Percentiles rank a stretch among this genome's conserved stretches.
Evolutionary conservation across 1,140 invertebrate species (phyloP).

Genomic region (Lepeophtheirus salmonis): DNA sequence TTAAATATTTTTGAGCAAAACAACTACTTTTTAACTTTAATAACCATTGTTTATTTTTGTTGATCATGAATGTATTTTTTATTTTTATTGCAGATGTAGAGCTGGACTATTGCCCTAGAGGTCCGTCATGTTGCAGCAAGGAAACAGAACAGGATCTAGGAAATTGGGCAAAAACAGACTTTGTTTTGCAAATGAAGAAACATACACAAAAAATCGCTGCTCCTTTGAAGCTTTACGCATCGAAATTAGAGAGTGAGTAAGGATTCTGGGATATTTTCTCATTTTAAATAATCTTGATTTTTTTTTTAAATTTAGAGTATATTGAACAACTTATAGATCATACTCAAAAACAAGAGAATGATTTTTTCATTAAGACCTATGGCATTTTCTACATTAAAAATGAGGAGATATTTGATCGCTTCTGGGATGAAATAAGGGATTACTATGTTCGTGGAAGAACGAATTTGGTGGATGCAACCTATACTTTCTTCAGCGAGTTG

Average conservation of each 20-base stretch:
- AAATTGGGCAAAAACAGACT: conserved; percentile 1
- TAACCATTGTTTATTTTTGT: not conserved
- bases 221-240: not conserved
- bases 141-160: conserved; percentile 8
- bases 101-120: conserved; percentile 9
- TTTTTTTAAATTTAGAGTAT: conserved; percentile 42
- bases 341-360: conserved; percentile 65
- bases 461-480: conserved; percentile 63
- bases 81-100: conserved; percentile 7
- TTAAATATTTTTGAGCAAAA: not conserved
- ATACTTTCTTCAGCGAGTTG: conserved; percentile 74
- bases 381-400: conserved; percentile 65
- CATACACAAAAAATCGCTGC: not conserved
- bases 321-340: conserved; percentile 61
- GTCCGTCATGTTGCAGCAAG: conserved; percentile 7
- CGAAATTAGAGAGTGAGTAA: not conserved
- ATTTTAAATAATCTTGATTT: no score
- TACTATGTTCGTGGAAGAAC: conserved; percentile 66
- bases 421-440: conserved; percentile 70
- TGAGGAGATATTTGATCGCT: conserved; percentile 30
- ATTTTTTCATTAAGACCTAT: conserved; percentile 86
- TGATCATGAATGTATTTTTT: conserved; percentile 3
- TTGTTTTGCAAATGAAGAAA: not conserved
- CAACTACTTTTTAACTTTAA: not conserved
- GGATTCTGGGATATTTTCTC: no score